phyloP scores from a whole-genome alignment of 2,888 invertebrate species.

The Imbricaverruca yamaguchii region DNA sequence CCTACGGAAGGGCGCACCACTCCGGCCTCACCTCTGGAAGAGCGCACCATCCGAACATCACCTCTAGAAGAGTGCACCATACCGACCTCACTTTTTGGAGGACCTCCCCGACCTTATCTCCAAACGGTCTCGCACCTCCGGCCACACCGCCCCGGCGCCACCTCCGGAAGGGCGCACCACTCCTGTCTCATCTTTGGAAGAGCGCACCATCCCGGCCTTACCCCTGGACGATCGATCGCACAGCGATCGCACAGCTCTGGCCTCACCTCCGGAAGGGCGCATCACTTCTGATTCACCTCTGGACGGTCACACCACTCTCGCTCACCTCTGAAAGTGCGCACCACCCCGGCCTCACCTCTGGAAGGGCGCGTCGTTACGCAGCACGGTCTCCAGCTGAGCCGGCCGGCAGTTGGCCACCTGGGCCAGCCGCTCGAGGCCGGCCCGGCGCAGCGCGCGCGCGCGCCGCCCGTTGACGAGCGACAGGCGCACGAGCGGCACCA shows the following conservation, averaged over 20 bases:
- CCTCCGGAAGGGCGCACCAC: too few relatives aligned
- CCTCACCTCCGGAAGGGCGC: background rate
- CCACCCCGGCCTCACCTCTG: conserved; percentile 49
- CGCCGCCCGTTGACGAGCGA: conserved; percentile 72
- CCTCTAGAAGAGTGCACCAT: too few relatives aligned
- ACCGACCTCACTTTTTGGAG: too few relatives aligned
- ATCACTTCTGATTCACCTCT: background rate
- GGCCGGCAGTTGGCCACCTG: conserved; percentile 68
- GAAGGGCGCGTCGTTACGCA: conserved; percentile 73
- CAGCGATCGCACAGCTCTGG: background rate
- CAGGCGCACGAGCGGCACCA: conserved; percentile 82
- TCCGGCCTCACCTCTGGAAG: too few relatives aligned
- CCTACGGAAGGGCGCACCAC: too few relatives aligned
- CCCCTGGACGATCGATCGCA: too few relatives aligned
- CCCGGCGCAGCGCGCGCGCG: conserved; percentile 73
- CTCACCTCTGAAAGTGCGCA: background rate
- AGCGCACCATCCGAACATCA: too few relatives aligned
- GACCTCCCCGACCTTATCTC: too few relatives aligned
- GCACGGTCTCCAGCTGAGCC: conserved; percentile 61
- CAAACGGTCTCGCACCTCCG: too few relatives aligned
- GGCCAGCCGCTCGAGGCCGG: conserved; percentile 67
- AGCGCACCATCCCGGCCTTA: too few relatives aligned
- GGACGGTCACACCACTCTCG: background rate
- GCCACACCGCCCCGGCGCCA: too few relatives aligned
- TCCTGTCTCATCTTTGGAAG: too few relatives aligned